Base-by-base conservation (phyloP, 2,797 vertebrate species). In the Perodicticus potto region DNA sequence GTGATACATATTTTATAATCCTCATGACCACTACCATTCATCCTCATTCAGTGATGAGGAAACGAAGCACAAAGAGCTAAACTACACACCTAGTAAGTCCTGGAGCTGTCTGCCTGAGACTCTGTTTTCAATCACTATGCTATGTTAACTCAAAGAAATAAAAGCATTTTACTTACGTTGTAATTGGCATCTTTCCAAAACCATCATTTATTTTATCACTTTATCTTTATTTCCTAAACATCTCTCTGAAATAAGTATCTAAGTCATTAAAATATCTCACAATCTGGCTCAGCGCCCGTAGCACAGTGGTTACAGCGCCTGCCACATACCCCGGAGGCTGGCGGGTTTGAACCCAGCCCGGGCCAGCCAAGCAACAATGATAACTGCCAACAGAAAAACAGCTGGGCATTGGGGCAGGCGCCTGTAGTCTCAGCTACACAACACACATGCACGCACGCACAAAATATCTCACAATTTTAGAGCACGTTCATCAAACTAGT, bases 191-290 rank as follows among this genome's bases (percentile, higher is more conserved):
- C 63, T 53, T 94, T 92, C 88, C 40, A 94, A 86, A 94, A 57
- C n/a, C 12, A 86, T 34, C 32, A 37, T 45, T 72, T 70, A 74
- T 72, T 96, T 91, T 70, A 94, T 73, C 25, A 55, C 43, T 34
- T 92, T 82, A 87, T 67, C 55, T 81, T 94, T 34, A 85, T 67
- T 86, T 96, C 34, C 82, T 73, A 19, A 96, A 95, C 80, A 61
- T 67, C 74, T 85, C 17, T 78, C 49, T 87, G n/a, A 93, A 93
- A 63, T 69, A 92, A 89, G 91, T 88, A 32, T 65, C 45, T 91
- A 70, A 84, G 32, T 72, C 63, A 82, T 53, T 92, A 40, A 92
- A 89, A 88, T 86, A 34, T 65, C 55, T 93, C 65, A 84, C 45
- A 77, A 82, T 45, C 93, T 57, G 49, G 49, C 49, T 53, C 4